Percentiles rank a stretch among this genome's conserved stretches.
Evolutionary conservation across 2,888 invertebrate genomes (phyloP).

Genomic region (Scaptomyza cyrtandrae): DNA sequence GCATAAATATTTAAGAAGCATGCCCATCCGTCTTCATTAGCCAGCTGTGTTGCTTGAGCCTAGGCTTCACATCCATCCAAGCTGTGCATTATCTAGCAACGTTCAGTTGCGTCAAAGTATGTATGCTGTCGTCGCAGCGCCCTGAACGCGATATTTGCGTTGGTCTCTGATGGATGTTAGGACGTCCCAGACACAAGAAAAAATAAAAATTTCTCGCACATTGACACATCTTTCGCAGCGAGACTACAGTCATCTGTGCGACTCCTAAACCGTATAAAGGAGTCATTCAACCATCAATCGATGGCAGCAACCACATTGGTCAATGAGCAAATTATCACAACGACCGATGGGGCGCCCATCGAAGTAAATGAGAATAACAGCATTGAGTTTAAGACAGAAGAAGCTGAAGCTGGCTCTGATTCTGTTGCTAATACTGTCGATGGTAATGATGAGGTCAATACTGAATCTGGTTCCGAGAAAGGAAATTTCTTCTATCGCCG

Average conservation of each 20-base stretch:
- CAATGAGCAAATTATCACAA: slow-evolving; percentile 51
- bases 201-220: slow-evolving; percentile 18
- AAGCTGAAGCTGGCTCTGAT: background rate
- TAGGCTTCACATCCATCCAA: slow-evolving; percentile 22
- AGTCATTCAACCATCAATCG: slow-evolving; percentile 55
- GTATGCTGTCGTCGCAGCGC: slow-evolving; percentile 33
- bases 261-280: slow-evolving; percentile 59
- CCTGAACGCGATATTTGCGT: slow-evolving; percentile 25
- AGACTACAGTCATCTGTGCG: slow-evolving; percentile 58
- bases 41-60: slow-evolving; percentile 40
- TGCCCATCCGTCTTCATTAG: slow-evolving; percentile 71
- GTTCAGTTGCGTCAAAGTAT: slow-evolving; percentile 51
- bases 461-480: slow-evolving; percentile 13
- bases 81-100: slow-evolving; percentile 45
- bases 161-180: slow-evolving; percentile 50
- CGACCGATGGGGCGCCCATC: slow-evolving; percentile 21
- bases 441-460: slow-evolving; percentile 5
- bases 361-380: slow-evolving; percentile 33
- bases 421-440: background rate
- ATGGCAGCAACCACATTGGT: slow-evolving; percentile 28
- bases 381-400: slow-evolving; percentile 20
- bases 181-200: background rate
- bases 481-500: slow-evolving; percentile 73
- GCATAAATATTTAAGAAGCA: slow-evolving; percentile 65
- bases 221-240: slow-evolving; percentile 59